These are phyloP conservation scores for Synergus umbraculus DNA, from an alignment of 2,888 invertebrate species.

Conservation along the genomic window DNA sequence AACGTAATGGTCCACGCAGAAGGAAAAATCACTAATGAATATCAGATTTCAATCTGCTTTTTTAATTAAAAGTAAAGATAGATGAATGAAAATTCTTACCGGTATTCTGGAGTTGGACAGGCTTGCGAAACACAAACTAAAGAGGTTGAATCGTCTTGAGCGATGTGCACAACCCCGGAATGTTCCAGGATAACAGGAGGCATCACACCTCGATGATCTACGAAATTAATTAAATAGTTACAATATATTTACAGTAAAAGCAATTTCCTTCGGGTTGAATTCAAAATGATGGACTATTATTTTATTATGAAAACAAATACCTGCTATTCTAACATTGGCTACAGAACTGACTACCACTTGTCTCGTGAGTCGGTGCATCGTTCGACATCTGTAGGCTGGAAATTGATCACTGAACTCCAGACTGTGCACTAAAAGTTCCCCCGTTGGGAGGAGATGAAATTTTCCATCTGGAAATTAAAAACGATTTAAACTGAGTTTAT, in stretches of 20 bases:
- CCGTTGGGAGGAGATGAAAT: conserved; percentile 86
- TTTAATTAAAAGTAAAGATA: not conserved
- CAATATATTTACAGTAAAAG: no score
- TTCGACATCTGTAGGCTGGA: conserved; percentile 85
- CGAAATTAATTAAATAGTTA: conserved; percentile 28
- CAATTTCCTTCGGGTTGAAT: no score
- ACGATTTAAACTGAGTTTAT: not conserved
- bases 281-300: not conserved
- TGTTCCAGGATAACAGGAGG: conserved; percentile 86
- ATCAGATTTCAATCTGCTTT: not conserved
- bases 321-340: conserved; percentile 84
- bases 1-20: not conserved
- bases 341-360: conserved; percentile 85
- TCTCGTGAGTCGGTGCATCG: conserved; percentile 86
- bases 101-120: conserved; percentile 88
- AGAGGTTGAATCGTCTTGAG: conserved; percentile 86
- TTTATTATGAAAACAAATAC: conserved; percentile 76
- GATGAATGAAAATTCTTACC: conserved; percentile 78
- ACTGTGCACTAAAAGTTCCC: conserved; percentile 86
- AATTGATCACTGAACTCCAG: conserved; percentile 87
- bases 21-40: conserved; percentile 21
- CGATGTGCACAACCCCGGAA: conserved; percentile 84
- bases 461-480: conserved; percentile 82
- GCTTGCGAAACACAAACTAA: conserved; percentile 89
- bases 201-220: conserved; percentile 86